Base-by-base conservation (phyloP, 2,113 vertebrate species). In the Corvus moneduloides region DNA sequence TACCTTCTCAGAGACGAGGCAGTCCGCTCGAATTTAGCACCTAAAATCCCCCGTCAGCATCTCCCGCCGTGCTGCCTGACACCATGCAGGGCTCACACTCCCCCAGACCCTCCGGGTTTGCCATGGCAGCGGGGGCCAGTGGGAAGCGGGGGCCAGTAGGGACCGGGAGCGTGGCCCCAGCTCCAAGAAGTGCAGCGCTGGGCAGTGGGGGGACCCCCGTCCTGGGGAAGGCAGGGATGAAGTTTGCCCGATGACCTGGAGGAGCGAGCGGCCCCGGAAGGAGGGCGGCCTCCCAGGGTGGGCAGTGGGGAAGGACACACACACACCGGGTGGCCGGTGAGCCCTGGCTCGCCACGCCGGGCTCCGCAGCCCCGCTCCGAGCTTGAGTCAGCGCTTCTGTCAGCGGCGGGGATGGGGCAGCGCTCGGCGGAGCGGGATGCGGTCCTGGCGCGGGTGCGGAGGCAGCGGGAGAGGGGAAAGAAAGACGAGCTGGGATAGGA, bases 361-460 rank as follows among this genome's bases (percentile, higher is more conserved):
- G 61, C 37, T 88, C 63, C 44, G 32, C 24, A 19, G 63, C 58
- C 59, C n/a, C 24, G n/a, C 56, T 80, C 61, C 41, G 55, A 21
- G 91, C 78, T 98, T 98, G 98, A 99, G 98, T 98, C 98, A 98
- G 98, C 98, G 98, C 97, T 98, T 98, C 98, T 98, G 98, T 97
- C 97, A 97, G 98, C 98, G 97, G 97, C 96, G 97, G 98, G 98
- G 98, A 97, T 97, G 97, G 98, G 98, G 98, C 98, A 97, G 97
- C 94, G 98, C 98, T 98, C 97, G 98, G 97, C 97, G 87, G 96
- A 95, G 96, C 46, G 97, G 93, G 94, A 95, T 67, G 97, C 93
- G 98, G 97, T 97, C 96, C 98, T 97, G 98, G 97, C 20, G 96
- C 80, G 97, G 98, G 97, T 98, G 98, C 98, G 94, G 97, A 98